Base-by-base conservation (phyloP, 2,797 vertebrate species). In the Hozukius guyotensis region DNA sequence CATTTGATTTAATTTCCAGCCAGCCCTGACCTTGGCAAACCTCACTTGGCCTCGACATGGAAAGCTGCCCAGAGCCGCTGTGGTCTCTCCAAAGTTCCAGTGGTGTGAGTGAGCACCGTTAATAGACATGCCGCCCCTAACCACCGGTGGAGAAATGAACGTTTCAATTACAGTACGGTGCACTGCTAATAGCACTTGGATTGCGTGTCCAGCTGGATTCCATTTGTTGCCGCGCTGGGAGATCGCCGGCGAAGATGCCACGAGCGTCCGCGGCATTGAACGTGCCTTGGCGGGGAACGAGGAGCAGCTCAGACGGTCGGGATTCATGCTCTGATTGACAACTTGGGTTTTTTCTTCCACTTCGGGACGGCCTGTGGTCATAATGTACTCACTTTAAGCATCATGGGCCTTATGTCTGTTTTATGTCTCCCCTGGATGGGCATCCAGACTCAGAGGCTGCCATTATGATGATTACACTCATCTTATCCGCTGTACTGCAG, bases 261-360 rank as follows among this genome's bases (percentile, higher is more conserved):
- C 82, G 78, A 88, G 72, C 12, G 59, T 71, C 84, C 29, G 20
- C 42, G 29, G 75, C 81, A 83, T 78, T 61, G 89, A 92, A 77
- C 94, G 90, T 96, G 94, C 85, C 89, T 94, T 95, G 92, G 95
- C 92, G 67, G n/a, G 29, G 75, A 88, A 83, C 38, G 22, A 84
- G 69, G 32, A 53, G 78, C 80, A 69, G 73, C 59, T 66, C 82
- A 80, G 87, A 87, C n/a, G 55, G 71, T 78, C 73, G 24, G 73
- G 72, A 93, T 83, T 88, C 87, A 83, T 88, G 87, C 83, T 83
- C 69, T 52, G 87, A 92, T 72, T 92, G 92, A 93, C 92, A 93
- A 67, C 86, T 81, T 68, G 65, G 0, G 34, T 82, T 89, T 83
- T 88, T 83, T 72, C 73, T 74, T 91, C 75, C 76, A 83, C 80